A percentile compares a stretch with the other conserved stretches of the same genome.
These are phyloP conservation scores for Amblyopsis hoosieri DNA, from an alignment of 2,797 vertebrate species.

Conservation along the genomic window DNA sequence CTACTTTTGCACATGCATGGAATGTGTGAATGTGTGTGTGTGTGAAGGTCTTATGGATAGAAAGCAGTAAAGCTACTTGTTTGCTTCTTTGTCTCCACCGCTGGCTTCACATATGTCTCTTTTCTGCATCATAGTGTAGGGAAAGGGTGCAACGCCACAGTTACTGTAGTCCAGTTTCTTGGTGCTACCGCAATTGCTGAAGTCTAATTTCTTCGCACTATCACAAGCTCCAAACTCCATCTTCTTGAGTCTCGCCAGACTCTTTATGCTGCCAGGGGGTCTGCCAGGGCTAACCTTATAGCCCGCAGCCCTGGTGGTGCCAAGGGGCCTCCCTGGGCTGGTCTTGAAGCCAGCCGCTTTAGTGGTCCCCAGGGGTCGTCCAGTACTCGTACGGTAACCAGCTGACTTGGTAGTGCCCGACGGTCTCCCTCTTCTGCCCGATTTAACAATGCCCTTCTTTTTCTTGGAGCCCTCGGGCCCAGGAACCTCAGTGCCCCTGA, in stretches of 20 bases:
- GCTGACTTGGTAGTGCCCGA: conserved; percentile 98
- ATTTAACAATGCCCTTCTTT: conserved; percentile 92
- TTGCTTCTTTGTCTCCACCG: conserved; percentile 85
- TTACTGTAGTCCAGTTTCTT: conserved; percentile 81
- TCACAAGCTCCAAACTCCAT: conserved; percentile 81
- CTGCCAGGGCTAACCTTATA: conserved; percentile 98
- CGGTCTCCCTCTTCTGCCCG: conserved; percentile 92
- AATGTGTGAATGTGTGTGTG: conserved; percentile 12
- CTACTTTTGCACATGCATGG: conserved; percentile 50
- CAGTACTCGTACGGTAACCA: conserved; percentile 97
- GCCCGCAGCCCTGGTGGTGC: conserved; percentile 98
- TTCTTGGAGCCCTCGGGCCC: conserved; percentile 92
- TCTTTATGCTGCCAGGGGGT: conserved; percentile 98
- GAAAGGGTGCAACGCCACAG: conserved; percentile 88
- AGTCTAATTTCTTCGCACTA: conserved; percentile 64
- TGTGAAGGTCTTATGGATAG: conserved; percentile 27
- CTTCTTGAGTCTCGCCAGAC: conserved; percentile 90
- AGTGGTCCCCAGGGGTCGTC: conserved; percentile 95
- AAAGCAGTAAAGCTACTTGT: conserved; percentile 67
- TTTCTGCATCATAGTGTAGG: conserved; percentile 90
- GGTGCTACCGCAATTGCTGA: conserved; percentile 61
- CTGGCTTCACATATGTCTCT: conserved; percentile 87
- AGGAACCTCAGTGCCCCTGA: conserved; percentile 78
- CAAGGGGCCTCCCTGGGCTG: conserved; percentile 96
- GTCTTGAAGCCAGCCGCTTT: conserved; percentile 99